Conservation (phyloP, 2,797 vertebrate genomes). For the Danio tinwini region DNA sequence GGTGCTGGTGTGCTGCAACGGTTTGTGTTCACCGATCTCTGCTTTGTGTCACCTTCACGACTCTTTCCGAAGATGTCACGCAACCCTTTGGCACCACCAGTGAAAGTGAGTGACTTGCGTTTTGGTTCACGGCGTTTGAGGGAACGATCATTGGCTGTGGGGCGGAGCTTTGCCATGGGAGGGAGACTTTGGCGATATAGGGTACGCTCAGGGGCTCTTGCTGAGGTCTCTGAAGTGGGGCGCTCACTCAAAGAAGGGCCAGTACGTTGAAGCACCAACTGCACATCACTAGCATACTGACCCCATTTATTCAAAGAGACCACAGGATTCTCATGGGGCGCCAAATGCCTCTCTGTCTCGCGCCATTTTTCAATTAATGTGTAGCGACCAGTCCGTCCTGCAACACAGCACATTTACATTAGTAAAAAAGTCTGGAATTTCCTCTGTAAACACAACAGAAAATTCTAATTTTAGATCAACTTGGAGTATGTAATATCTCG, state of each 20-base stretch:
- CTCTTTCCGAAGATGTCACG: conserved; percentile 92
- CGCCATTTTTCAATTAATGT: conserved; percentile 97
- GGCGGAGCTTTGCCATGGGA: conserved; percentile 89
- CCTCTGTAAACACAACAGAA: neutral
- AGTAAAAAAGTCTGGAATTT: neutral
- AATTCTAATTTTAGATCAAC: neutral
- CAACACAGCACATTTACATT: neutral
- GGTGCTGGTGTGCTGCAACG: conserved; percentile 68
- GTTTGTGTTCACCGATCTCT: conserved; percentile 64
- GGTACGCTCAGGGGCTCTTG: conserved; percentile 84
- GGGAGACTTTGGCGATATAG: conserved; percentile 92
- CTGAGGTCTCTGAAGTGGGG: conserved; percentile 85
- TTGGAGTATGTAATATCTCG: neutral
- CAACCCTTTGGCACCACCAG: conserved; percentile 86
- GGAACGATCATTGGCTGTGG: conserved; percentile 81
- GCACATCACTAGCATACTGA: conserved; percentile 94
- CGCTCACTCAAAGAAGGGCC: conserved; percentile 91
- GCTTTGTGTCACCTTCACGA: conserved; percentile 86
- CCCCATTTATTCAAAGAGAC: conserved; percentile 98
- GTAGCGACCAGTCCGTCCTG: conserved; percentile 94
- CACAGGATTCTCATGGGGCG: conserved; percentile 91
- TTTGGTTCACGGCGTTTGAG: conserved; percentile 92
- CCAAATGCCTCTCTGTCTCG: conserved; percentile 91
- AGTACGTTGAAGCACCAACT: conserved; percentile 91
- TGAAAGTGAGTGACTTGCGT: conserved; percentile 94